A percentile compares a stretch with the other conserved stretches of the same genome.
Conservation (phyloP, 2,888 invertebrate species). For the Clitarchus hookeri region DNA sequence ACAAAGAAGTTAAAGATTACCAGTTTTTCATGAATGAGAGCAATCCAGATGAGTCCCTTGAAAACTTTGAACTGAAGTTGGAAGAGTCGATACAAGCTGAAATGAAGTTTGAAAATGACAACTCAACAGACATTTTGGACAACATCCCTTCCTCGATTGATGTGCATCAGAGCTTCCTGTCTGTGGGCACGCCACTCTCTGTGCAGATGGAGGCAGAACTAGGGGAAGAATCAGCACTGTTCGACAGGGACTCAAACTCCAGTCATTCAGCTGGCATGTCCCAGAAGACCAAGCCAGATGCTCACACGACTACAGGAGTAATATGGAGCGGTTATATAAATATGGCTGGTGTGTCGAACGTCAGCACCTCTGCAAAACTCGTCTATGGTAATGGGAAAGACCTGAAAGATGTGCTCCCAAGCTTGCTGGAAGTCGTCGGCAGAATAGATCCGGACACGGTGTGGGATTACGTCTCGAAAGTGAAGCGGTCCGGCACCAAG, state of each 20-base stretch:
- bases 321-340: constrained; percentile 85
- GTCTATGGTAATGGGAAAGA: constrained; percentile 72
- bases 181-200: background rate
- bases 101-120: constrained; percentile 1
- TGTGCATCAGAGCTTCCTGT: background rate
- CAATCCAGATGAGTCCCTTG: background rate
- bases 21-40: background rate
- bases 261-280: background rate
- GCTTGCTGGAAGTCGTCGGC: constrained; percentile 85
- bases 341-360: constrained; percentile 90
- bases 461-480: constrained; percentile 92
- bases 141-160: background rate
- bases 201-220: background rate
- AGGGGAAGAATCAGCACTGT: background rate
- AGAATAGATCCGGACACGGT: constrained; percentile 86
- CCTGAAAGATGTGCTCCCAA: constrained; percentile 73
- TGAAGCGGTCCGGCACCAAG: constrained; percentile 84
- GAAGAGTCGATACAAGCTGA: constrained; percentile 1
- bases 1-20: constrained; percentile 39
- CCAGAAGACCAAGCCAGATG: background rate
- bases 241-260: background rate
- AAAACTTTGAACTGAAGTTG: background rate
- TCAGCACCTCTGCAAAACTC: constrained; percentile 80
- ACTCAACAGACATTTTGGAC: background rate
- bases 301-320: background rate